Conservation (phyloP, 2,113 vertebrate genomes). For the Apus apus region DNA sequence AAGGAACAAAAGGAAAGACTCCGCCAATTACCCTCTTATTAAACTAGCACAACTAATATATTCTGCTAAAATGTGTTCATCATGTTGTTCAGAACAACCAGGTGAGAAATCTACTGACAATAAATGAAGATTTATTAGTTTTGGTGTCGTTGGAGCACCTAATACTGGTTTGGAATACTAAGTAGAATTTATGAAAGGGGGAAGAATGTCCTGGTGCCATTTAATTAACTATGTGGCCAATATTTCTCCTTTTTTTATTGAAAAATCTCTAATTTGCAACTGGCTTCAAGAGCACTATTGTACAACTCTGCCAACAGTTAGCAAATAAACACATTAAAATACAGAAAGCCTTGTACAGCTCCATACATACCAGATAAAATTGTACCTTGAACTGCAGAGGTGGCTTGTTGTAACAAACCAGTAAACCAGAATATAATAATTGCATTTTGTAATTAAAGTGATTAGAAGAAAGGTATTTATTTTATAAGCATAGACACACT, state of each 20-base stretch:
- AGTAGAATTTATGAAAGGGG: slow-evolving; percentile 4
- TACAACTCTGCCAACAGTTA: slow-evolving; percentile 23
- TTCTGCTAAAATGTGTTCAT: slow-evolving; percentile 39
- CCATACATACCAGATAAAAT: neutral
- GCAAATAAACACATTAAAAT: slow-evolving; percentile 35
- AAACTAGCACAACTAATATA: slow-evolving; percentile 1
- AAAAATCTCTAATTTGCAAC: slow-evolving; percentile 56
- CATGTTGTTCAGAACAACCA: slow-evolving; percentile 18
- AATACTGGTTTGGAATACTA: slow-evolving; percentile 28
- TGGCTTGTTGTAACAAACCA: neutral
- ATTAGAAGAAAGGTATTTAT: neutral
- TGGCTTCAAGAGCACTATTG: neutral
- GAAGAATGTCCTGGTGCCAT: neutral
- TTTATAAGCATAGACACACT: neutral
- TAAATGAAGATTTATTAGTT: slow-evolving; percentile 18
- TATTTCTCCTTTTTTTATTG: slow-evolving; percentile 25
- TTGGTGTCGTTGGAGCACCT: neutral
- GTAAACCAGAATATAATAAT: neutral
- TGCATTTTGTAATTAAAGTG: neutral
- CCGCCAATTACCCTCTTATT: neutral
- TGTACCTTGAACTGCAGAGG: neutral
- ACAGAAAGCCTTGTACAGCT: neutral
- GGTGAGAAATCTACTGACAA: slow-evolving; percentile 33
- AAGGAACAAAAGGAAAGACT: neutral
- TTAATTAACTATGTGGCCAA: slow-evolving; percentile 61